Conservation (phyloP, 2,888 invertebrate genomes). For the Gymnosoma rotundatum region DNA sequence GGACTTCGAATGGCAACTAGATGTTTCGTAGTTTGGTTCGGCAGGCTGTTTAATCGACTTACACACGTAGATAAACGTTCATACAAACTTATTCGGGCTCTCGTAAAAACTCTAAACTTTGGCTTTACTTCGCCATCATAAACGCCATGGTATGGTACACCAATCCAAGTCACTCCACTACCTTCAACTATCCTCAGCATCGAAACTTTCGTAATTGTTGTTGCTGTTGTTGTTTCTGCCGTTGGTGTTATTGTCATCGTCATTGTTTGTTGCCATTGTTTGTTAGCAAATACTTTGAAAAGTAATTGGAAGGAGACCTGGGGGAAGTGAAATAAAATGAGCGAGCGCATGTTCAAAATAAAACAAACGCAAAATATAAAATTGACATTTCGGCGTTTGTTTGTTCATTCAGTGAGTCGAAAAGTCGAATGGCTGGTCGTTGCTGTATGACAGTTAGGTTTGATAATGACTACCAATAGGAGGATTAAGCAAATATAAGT, state of each 20-base stretch:
- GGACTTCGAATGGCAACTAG: constrained; percentile 49
- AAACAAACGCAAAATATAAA: constrained; percentile 44
- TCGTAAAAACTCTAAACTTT: constrained; percentile 29
- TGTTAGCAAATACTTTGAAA: constrained; percentile 66
- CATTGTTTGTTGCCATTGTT: constrained; percentile 46
- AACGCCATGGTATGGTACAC: constrained; percentile 9
- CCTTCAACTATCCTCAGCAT: constrained; percentile 21
- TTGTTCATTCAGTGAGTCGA: constrained; percentile 7
- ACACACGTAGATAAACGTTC: neutral
- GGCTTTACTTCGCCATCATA: constrained; percentile 55
- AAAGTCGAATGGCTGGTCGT: constrained; percentile 22
- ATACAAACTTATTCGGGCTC: constrained; percentile 5
- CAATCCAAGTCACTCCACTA: constrained; percentile 23
- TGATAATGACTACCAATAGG: constrained; percentile 63
- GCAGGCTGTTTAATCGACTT: constrained; percentile 31
- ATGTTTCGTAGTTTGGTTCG: constrained; percentile 21
- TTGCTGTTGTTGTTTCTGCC: constrained; percentile 1
- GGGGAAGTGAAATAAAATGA: constrained; percentile 48
- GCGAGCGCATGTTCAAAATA: constrained; percentile 65
- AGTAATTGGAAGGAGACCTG: constrained; percentile 59
- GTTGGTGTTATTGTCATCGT: constrained; percentile 25
- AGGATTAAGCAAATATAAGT: constrained; percentile 34
- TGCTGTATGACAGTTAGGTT: constrained; percentile 60
- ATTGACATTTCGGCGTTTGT: constrained; percentile 34
- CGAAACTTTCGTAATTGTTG: neutral